Evolutionary conservation across 1,140 invertebrate genomes (phyloP).

Genomic region (Marisa cornuarietis): DNA sequence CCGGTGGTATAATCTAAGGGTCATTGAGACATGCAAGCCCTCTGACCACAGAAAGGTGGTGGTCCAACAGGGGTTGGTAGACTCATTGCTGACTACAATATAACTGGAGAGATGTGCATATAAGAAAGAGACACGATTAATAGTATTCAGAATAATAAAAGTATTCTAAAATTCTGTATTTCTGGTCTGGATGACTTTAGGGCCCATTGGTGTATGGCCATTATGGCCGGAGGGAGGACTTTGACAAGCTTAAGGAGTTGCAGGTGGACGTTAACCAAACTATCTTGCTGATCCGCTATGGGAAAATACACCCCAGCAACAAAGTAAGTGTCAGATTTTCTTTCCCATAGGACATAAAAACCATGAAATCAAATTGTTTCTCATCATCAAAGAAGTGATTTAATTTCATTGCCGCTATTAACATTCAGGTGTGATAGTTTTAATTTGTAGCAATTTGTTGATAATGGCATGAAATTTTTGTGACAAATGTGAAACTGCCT

Average conservation of each 20-base stretch:
- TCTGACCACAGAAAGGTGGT: no score
- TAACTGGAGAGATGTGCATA: not conserved
- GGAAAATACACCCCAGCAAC: conserved; percentile 68
- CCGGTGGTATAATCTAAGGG: no score
- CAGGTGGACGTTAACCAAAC: conserved; percentile 61
- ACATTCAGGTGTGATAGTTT: no score
- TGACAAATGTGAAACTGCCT: no score
- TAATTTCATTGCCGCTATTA: no score
- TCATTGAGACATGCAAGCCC: no score
- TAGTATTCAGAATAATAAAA: not conserved
- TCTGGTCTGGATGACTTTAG: conserved; percentile 31
- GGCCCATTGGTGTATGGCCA: conserved; percentile 68
- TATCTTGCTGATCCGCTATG: conserved; percentile 69
- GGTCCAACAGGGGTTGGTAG: no score
- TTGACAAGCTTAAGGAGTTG: conserved; percentile 55
- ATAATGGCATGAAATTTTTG: no score
- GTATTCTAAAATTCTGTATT: not conserved
- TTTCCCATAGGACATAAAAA: not conserved
- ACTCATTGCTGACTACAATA: no score
- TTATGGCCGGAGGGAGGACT: conserved; percentile 68
- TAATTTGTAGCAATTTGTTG: no score
- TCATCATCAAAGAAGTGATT: no score
- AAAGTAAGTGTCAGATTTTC: conserved; percentile 54
- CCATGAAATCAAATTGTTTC: not conserved
- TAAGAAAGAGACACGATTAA: not conserved